phyloP scores from a whole-genome alignment of 2,888 invertebrate genomes.

The Ennomos erosarius region DNA sequence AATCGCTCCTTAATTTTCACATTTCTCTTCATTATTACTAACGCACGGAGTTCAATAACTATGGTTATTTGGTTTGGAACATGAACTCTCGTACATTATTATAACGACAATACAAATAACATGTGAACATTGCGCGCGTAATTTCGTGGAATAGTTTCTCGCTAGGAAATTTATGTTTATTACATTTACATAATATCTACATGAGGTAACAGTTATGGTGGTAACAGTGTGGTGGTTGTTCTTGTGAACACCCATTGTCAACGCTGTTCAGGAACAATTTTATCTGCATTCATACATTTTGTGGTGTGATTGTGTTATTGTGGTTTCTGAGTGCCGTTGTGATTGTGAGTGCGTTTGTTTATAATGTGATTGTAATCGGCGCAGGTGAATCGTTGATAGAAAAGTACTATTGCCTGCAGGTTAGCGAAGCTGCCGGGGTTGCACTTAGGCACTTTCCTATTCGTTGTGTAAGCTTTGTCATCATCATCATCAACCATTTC shows the following conservation, averaged over 20 bases:
- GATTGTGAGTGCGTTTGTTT: conserved; percentile 28
- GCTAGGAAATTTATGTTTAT: conserved; percentile 5
- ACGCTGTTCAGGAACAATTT: conserved; percentile 39
- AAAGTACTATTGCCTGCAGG: conserved; percentile 3
- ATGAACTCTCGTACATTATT: conserved; percentile 14
- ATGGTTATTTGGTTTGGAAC: neutral
- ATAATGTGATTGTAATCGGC: conserved; percentile 13
- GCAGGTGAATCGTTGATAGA: conserved; percentile 17
- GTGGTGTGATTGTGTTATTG: conserved; percentile 46
- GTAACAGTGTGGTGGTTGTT: conserved; percentile 29
- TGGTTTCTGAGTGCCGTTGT: conserved; percentile 45
- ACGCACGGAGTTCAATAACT: no score
- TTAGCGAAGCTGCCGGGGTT: conserved; percentile 3
- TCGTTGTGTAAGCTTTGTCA: conserved; percentile 8
- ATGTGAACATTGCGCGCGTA: conserved; percentile 6
- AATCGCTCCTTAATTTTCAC: no score
- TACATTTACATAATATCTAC: neutral
- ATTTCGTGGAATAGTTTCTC: conserved; percentile 16
- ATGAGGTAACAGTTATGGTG: conserved; percentile 6
- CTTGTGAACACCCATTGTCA: conserved; percentile 53
- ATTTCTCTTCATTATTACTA: no score
- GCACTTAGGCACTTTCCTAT: conserved; percentile 7
- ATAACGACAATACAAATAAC: conserved; percentile 20
- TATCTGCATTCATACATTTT: conserved; percentile 42
- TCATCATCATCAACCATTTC: neutral